Evolutionary conservation across 2,113 vertebrate genomes (phyloP).

Genomic region (Phaetusa simplex): DNA sequence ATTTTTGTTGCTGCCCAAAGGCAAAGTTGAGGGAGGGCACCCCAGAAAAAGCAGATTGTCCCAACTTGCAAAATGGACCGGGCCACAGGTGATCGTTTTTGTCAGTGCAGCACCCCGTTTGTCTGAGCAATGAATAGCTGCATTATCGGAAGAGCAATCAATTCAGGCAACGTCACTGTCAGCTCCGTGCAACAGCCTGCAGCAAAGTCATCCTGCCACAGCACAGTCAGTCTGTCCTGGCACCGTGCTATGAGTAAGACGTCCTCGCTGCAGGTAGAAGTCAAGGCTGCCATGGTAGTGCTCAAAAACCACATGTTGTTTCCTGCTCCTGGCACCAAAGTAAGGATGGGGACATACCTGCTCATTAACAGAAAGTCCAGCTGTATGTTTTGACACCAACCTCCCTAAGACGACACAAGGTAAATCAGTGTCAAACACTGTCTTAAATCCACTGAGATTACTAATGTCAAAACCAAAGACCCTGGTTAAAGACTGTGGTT

Average conservation of each 20-base stretch:
- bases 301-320: neutral
- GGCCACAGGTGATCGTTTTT: neutral
- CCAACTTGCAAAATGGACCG: neutral
- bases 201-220: neutral
- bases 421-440: neutral
- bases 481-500: neutral
- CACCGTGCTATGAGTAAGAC: neutral
- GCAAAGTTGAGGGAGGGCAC: neutral
- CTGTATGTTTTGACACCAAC: neutral
- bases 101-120: neutral
- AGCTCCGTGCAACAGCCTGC: neutral
- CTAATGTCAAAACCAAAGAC: neutral
- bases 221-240: neutral
- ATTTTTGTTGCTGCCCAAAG: neutral
- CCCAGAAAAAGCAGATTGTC: neutral
- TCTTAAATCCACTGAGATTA: neutral
- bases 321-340: neutral
- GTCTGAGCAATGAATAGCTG: neutral
- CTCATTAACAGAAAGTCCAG: neutral
- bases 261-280: neutral
- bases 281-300: neutral
- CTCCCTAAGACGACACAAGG: neutral
- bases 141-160: neutral
- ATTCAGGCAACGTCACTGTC: neutral
- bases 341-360: neutral